Evolutionary conservation across 2,888 invertebrate genomes (phyloP).

Genomic region (Troglohyphantes excavatus): DNA sequence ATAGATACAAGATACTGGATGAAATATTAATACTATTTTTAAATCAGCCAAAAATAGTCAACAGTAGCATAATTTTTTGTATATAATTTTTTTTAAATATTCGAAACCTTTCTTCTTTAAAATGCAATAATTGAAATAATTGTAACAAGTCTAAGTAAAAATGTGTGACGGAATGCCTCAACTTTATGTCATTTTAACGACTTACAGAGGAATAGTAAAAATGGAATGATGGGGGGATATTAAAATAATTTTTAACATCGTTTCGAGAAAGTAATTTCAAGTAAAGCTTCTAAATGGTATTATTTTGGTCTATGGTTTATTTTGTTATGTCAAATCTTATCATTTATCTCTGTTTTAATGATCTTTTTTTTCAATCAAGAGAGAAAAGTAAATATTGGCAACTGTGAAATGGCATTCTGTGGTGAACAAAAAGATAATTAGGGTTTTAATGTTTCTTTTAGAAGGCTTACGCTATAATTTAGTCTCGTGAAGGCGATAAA

Average conservation of each 20-base stretch:
- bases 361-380: neutral
- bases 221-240: neutral
- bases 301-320: too few relatives aligned
- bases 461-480: neutral
- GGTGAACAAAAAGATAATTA: neutral
- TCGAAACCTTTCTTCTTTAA: too few relatives aligned
- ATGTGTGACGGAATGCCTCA: too few relatives aligned
- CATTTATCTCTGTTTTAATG: neutral
- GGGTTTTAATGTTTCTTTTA: slow-evolving; percentile 2
- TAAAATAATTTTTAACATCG: neutral
- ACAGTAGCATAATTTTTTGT: too few relatives aligned
- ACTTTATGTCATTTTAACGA: neutral
- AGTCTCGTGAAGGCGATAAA: neutral
- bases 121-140: too few relatives aligned
- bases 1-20: too few relatives aligned
- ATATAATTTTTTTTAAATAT: too few relatives aligned
- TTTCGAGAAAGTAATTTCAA: slow-evolving; percentile 18
- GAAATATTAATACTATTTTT: too few relatives aligned
- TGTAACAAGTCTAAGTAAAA: too few relatives aligned
- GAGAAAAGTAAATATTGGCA: neutral
- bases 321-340: neutral
- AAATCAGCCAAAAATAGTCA: too few relatives aligned
- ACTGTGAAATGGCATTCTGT: neutral
- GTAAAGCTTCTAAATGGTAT: too few relatives aligned
- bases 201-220: neutral